Conservation (phyloP, 1,140 invertebrate genomes). For the Listronotus bonariensis region DNA sequence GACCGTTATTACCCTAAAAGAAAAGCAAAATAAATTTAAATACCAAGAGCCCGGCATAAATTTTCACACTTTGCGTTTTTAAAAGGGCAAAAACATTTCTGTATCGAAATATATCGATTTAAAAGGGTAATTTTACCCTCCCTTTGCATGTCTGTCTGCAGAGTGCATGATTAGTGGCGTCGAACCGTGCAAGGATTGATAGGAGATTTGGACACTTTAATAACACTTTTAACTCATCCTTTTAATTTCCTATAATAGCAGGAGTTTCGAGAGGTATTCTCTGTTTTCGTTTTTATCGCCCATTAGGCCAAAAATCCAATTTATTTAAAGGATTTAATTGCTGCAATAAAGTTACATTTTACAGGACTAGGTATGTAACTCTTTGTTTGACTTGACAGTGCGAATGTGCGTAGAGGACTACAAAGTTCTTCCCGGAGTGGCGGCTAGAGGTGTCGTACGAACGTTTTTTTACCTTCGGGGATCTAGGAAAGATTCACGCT, state of each 20-base stretch:
- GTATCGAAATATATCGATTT: conserved; percentile 32
- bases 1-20: too few species aligned
- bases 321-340: too few species aligned
- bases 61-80: conserved; percentile 21
- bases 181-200: conserved; percentile 27
- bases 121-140: conserved; percentile 33
- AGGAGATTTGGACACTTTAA: conserved; percentile 27
- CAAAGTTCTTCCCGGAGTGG: too few species aligned
- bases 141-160: conserved; percentile 25
- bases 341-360: too few species aligned
- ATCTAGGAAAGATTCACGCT: too few species aligned
- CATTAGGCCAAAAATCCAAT: too few species aligned
- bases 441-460: too few species aligned
- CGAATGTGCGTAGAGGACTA: too few species aligned
- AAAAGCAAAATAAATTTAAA: conserved; percentile 18
- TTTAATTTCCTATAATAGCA: conserved; percentile 21
- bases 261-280: conserved; percentile 9
- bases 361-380: too few species aligned
- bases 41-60: conserved; percentile 6
- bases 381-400: too few species aligned
- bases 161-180: conserved; percentile 30
- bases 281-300: conserved; percentile 3
- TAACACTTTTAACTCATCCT: conserved; percentile 32
- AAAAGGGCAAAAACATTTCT: conserved; percentile 27
- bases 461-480: too few species aligned